Evolutionary conservation across 2,888 invertebrate genomes (phyloP), one percentile per base, ranked within the genome.

Genomic region (Ypsolopha scabrella): DNA sequence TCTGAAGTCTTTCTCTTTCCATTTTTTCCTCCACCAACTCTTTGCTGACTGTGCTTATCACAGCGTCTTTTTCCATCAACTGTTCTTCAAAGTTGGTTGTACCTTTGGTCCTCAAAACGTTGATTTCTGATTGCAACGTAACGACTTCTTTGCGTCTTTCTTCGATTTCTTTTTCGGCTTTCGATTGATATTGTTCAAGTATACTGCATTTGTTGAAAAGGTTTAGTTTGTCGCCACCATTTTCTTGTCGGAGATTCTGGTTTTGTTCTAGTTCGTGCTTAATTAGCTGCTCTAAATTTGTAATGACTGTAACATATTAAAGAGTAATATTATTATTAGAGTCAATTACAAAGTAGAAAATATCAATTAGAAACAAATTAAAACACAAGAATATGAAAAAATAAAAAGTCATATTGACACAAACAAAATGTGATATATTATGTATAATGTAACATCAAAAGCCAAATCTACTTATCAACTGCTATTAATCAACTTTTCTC

Each of bases 291-390:
- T 78, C 69, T 39, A 76, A 55, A 38, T 67, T 64, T 6, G 53
- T 52, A 50, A 78, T 68, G 1, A 66, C 80, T 80, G 62, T 51
- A 78, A 78, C n/a, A 49, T 50, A 38, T 52, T n/a, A n/a, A n/a
- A n/a, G n/a, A n/a, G n/a, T n/a, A n/a, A n/a, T n/a, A n/a, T n/a
- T n/a, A n/a, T n/a, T n/a, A n/a, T n/a, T n/a, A n/a, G n/a, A n/a
- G n/a, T n/a, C n/a, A n/a, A n/a, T n/a, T n/a, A n/a, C n/a, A n/a
- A n/a, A n/a, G n/a, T n/a, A n/a, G n/a, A n/a, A n/a, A n/a, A n/a
- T n/a, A n/a, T n/a, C n/a, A n/a, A 51, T 10, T 6, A 45, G 8
- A 24, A 24, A 7, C 9, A 7, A 44, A 38, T 34, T 36, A 47
- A 41, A 38, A 39, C 41, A 6, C 47, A n/a, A n/a, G n/a, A n/a